These are phyloP conservation scores for Lagenorhynchus albirostris DNA, from an alignment of 2,113 vertebrate species.

Conservation along the genomic window DNA sequence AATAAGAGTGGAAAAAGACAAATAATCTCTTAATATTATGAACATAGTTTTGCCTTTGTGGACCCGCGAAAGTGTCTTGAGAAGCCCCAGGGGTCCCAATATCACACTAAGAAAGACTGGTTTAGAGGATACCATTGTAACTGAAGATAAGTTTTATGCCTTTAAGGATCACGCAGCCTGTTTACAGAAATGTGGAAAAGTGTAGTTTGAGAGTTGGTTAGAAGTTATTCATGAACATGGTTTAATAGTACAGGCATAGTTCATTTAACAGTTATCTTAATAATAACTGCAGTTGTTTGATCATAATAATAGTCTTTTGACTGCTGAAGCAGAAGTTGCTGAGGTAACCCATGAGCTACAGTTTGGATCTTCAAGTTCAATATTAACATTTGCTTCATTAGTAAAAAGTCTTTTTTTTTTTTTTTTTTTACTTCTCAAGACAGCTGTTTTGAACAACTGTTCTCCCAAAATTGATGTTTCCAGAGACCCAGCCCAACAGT, in stretches of 20 bases:
- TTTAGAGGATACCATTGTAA: neutral
- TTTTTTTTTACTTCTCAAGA: neutral
- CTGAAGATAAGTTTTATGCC: constrained; percentile 13
- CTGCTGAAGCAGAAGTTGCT: neutral
- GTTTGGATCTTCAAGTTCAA: neutral
- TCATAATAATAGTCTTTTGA: neutral
- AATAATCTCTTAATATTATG: neutral
- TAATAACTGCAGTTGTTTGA: neutral
- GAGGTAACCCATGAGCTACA: neutral
- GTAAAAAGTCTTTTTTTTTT: neutral
- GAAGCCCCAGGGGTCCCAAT: neutral
- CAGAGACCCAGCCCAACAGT: neutral
- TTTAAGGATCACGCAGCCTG: neutral
- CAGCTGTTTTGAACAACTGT: constrained; percentile 64
- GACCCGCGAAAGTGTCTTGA: neutral
- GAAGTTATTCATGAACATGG: neutral
- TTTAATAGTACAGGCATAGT: neutral
- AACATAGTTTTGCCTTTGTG: neutral
- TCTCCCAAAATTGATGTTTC: constrained; percentile 49
- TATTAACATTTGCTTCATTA: constrained; percentile 46
- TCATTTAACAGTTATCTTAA: constrained; percentile 18
- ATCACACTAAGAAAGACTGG: neutral
- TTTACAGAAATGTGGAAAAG: neutral
- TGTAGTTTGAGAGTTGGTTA: neutral
- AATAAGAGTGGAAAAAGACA: constrained; percentile 27